These are phyloP conservation scores for Cyclopterus lumpus DNA, from an alignment of 2,797 vertebrate species.

Conservation along the genomic window DNA sequence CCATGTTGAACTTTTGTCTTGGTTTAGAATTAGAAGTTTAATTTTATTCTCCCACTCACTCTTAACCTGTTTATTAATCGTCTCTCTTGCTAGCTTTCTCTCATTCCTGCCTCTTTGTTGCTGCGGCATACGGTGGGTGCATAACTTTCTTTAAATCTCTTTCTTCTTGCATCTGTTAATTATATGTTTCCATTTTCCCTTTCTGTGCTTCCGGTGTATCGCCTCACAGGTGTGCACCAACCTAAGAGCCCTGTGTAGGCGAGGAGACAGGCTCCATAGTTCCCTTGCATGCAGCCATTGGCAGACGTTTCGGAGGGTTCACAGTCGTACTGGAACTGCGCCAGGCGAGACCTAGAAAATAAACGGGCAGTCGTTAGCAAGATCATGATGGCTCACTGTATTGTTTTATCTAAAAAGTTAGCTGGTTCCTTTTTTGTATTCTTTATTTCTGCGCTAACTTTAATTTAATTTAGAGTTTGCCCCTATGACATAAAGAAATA, in stretches of 20 bases:
- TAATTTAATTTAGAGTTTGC: constrained; percentile 66
- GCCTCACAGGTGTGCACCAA: constrained; percentile 57
- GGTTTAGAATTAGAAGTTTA: constrained; percentile 1
- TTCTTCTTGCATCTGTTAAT: constrained; percentile 18
- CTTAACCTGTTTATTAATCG: constrained; percentile 49
- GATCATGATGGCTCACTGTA: constrained; percentile 1
- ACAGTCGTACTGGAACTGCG: constrained; percentile 85
- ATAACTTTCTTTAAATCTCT: constrained; percentile 6
- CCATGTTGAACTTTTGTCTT: constrained; percentile 31
- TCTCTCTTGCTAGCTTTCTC: constrained; percentile 10
- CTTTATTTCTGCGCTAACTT: constrained; percentile 24
- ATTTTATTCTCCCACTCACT: constrained; percentile 29
- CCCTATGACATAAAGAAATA: constrained; percentile 63
- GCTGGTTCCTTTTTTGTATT: neutral
- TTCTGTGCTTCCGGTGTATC: neutral
- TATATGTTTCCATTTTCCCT: neutral
- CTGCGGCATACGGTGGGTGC: constrained; percentile 12
- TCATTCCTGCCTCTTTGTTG: neutral
- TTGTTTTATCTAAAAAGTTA: constrained; percentile 42
- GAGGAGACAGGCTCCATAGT: constrained; percentile 81
- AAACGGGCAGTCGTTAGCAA: constrained; percentile 30
- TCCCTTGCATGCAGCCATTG: constrained; percentile 82
- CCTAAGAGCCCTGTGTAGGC: constrained; percentile 87
- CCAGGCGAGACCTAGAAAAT: constrained; percentile 81
- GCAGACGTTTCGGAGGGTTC: constrained; percentile 75